Conservation (phyloP, 1,140 invertebrate species). For the Calosoma granatense region DNA sequence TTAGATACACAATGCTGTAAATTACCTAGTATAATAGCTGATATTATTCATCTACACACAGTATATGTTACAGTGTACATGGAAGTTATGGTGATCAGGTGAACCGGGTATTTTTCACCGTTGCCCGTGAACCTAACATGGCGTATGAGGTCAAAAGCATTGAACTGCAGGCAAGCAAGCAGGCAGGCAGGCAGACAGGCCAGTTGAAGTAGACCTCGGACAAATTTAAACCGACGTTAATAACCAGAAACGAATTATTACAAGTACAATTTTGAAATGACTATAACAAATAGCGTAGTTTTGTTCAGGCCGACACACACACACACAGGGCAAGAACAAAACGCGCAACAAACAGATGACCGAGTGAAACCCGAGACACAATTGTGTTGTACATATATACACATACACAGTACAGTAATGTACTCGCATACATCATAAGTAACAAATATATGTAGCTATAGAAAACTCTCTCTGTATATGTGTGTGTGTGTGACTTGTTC, state of each 20-base stretch:
- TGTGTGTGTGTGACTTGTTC: neutral
- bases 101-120: neutral
- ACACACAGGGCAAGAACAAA: neutral
- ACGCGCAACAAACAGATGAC: neutral
- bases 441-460: conserved; percentile 6
- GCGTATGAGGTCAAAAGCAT: conserved; percentile 1
- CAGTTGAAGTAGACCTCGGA: neutral
- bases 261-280: conserved; percentile 5
- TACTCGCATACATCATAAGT: conserved; percentile 5
- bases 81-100: neutral
- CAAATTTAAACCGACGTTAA: conserved; percentile 8
- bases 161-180: neutral
- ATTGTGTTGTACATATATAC: neutral
- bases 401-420: conserved; percentile 3
- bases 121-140: too few relatives aligned
- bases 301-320: neutral
- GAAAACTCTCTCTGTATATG: neutral
- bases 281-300: conserved; percentile 3
- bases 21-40: too few relatives aligned
- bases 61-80: neutral
- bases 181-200: too few relatives aligned
- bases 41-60: too few relatives aligned
- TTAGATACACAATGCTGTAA: too few relatives aligned
- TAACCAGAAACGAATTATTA: conserved; percentile 8
- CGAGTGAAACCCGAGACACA: conserved; percentile 2